Conservation (phyloP, 2,797 vertebrate species). For the Cryptoblepharus egeriae region DNA sequence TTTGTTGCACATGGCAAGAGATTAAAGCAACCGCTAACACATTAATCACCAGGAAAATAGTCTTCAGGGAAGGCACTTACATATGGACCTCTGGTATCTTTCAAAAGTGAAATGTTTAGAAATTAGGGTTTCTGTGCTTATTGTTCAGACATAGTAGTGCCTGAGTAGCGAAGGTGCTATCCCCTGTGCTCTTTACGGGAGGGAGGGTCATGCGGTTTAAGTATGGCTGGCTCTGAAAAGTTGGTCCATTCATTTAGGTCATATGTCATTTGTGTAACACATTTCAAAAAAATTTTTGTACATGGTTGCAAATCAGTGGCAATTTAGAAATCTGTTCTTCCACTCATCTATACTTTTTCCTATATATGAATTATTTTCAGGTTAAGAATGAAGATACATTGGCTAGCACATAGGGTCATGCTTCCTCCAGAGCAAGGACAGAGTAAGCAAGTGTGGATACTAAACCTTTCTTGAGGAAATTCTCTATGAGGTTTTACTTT, state of each 20-base stretch:
- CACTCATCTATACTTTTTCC: not conserved
- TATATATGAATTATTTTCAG: not conserved
- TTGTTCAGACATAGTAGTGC: slow-evolving; percentile 35
- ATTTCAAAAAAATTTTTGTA: not conserved
- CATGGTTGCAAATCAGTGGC: not conserved
- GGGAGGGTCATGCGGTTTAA: slow-evolving; percentile 4
- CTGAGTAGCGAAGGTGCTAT: slow-evolving; percentile 21
- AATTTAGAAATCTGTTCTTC: not conserved
- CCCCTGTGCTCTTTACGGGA: not conserved
- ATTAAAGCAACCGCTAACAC: slow-evolving; percentile 74
- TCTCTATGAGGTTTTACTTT: not conserved
- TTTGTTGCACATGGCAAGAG: slow-evolving; percentile 72
- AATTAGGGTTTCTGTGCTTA: slow-evolving; percentile 41
- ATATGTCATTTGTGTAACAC: not conserved
- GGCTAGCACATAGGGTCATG: too few species aligned
- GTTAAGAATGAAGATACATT: not conserved
- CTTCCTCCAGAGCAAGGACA: too few species aligned
- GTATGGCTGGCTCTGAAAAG: not conserved
- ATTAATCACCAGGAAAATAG: slow-evolving; percentile 76
- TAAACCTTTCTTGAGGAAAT: not conserved
- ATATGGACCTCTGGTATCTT: slow-evolving; percentile 62
- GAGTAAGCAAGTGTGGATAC: too few species aligned
- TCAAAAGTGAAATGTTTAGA: slow-evolving; percentile 72
- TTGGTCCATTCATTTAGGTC: not conserved
- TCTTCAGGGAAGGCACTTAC: slow-evolving; percentile 68